Evolutionary conservation across 1,140 invertebrate genomes (phyloP).

Genomic region (Ridgeia piscesae): DNA sequence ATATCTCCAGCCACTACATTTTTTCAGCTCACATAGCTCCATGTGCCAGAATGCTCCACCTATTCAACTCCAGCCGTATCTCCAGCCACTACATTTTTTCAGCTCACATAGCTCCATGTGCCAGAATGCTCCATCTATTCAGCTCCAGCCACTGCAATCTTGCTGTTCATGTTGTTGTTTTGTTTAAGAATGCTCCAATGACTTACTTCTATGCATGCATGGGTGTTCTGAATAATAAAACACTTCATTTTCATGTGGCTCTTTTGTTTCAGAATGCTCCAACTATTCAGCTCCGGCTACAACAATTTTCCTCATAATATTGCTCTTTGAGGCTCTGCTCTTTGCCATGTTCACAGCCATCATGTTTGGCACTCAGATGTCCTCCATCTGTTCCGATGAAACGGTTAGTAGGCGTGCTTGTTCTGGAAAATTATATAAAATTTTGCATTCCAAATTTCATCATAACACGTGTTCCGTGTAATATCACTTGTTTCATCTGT

Average conservation of each 20-base stretch:
- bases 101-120: conserved; percentile 23
- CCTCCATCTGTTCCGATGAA: conserved; percentile 98
- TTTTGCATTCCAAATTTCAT: too few relatives aligned
- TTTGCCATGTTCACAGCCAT: conserved; percentile 98
- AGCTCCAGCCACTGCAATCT: conserved; percentile 91
- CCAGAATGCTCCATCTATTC: conserved; percentile 85
- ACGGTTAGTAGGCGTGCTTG: conserved; percentile 77
- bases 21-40: conserved; percentile 90
- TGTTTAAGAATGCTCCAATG: conserved; percentile 51
- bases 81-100: neutral
- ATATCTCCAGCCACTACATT: conserved; percentile 96
- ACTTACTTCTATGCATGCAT: too few relatives aligned
- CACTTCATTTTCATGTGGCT: neutral
- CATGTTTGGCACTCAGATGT: conserved; percentile 96
- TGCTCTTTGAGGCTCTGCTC: conserved; percentile 93
- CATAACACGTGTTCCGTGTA: too few relatives aligned
- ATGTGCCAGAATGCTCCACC: conserved; percentile 60
- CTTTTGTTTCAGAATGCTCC: conserved; percentile 72
- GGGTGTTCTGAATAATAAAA: neutral
- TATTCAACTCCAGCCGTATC: neutral
- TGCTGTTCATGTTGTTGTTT: conserved; percentile 94
- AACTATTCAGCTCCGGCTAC: conserved; percentile 92
- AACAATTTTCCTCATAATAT: conserved; percentile 90
- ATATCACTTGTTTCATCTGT: too few relatives aligned
- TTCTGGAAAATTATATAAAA: neutral